Evolutionary conservation across 2,797 vertebrate species (phyloP), one percentile per base, ranked within the genome.

Genomic region (Lemur catta): DNA sequence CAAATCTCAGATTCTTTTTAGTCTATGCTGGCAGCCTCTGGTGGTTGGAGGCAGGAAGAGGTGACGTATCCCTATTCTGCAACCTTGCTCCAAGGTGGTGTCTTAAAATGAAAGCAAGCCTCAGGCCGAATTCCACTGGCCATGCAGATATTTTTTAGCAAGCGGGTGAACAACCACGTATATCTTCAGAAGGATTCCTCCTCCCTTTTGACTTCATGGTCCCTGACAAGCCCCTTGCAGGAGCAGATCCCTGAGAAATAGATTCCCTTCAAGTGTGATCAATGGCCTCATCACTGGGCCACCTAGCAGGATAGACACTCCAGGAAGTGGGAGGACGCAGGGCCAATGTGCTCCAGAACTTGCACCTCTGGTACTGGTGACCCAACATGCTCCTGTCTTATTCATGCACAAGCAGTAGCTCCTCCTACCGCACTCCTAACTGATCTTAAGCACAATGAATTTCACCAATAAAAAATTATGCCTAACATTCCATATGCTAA

Each of bases 401-500:
- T 48, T 89, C 41, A 57, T 7, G 7, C 11, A 69, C 35, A 75
- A 30, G 7, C 4, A 65, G 74, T 61, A 15, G 33, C 11, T 94
- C 63, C 63, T 63, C 69, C 35, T 91, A 33, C 30, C n/a, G 6
- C 0, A 76, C 6, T 55, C 30, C 78, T 84, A 38, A 41, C 20
- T 89, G 46, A 69, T 92, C 61, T 85, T 61, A 65, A 65, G 61
- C 52, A 76, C 72, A 91, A 69, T 52, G 79, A 74, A 96, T 87
- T 95, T 89, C 67, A 84, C 89, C 93, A 95, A 87, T 91, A 93
- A 93, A 94, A 85, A 82, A 41, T 26, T 75, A 75, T 81, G 81
- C 84, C 52, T 93, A 96, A 76, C 79, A 89, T 92, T 69, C 33
- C n/a, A 74, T 91, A 95, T 93, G 80, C 86, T 94, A 92, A 96